These are phyloP conservation scores for Penaeus monodon DNA, from an alignment of 2,888 invertebrate species.

Conservation along the genomic window DNA sequence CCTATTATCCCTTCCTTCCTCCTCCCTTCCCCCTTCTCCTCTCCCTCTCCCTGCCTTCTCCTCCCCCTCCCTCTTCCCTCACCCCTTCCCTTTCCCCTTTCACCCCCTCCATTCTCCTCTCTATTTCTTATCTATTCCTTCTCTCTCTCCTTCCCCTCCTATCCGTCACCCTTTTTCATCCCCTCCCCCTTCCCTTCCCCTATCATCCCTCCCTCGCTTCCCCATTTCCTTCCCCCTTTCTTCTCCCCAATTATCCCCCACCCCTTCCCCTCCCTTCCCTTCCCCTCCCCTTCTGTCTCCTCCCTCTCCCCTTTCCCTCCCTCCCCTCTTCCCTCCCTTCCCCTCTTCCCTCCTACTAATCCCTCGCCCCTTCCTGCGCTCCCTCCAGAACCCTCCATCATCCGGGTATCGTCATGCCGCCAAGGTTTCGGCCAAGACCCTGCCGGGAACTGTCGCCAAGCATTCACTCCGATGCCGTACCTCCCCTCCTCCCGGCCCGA, in stretches of 20 bases:
- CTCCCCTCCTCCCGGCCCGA: conserved; percentile 13
- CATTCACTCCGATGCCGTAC: conserved; percentile 26
- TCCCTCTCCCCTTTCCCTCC: not conserved
- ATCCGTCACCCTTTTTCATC: too few species aligned
- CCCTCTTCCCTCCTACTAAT: not conserved
- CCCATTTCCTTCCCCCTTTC: not conserved
- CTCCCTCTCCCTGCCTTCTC: not conserved
- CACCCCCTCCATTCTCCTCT: not conserved
- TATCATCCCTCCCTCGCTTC: not conserved
- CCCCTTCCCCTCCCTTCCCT: not conserved
- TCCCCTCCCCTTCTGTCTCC: not conserved
- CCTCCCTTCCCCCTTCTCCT: not conserved
- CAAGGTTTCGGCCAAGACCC: conserved; percentile 26
- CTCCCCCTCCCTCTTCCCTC: not conserved
- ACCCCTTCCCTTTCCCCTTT: not conserved
- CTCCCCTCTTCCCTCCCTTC: not conserved
- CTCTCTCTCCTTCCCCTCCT: not conserved
- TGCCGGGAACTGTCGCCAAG: conserved; percentile 2
- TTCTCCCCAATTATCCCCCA: not conserved
- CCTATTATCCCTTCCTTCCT: not conserved
- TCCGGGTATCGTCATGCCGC: conserved; percentile 27
- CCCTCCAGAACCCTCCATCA: conserved; percentile 31
- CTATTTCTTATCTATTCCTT: not conserved
- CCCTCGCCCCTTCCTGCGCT: not conserved
- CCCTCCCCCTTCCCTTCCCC: not conserved